Conservation (phyloP, 2,888 invertebrate species). For the Protonemura montana region DNA sequence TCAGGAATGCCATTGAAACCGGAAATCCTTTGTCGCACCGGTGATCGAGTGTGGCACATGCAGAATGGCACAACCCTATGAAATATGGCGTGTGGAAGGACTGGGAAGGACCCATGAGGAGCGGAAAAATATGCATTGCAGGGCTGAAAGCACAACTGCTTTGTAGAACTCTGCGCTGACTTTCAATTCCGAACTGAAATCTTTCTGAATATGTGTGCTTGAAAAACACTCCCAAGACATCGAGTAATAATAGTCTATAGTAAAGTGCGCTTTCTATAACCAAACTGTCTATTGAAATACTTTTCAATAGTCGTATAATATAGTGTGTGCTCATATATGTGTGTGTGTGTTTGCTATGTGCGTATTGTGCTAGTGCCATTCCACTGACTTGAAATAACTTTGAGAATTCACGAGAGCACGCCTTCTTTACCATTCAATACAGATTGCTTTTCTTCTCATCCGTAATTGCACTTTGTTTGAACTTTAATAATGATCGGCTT, state of each 20-base stretch:
- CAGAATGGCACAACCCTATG: not conserved
- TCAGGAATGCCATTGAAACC: constrained; percentile 13
- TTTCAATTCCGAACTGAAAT: not conserved
- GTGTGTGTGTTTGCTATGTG: no score
- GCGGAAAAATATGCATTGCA: not conserved
- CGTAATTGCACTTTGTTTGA: constrained; percentile 7
- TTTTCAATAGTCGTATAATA: not conserved
- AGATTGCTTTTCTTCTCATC: not conserved
- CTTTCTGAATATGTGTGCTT: not conserved
- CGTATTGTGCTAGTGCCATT: not conserved
- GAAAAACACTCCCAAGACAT: constrained; percentile 7
- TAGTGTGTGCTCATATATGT: no score
- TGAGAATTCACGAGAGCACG: not conserved
- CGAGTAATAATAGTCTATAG: constrained; percentile 22
- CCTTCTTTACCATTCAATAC: not conserved
- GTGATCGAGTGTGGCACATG: constrained; percentile 18
- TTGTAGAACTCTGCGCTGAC: constrained; percentile 9
- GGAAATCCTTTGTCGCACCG: constrained; percentile 23
- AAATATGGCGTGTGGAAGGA: not conserved
- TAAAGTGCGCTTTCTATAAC: constrained; percentile 16
- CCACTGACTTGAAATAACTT: not conserved
- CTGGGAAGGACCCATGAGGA: not conserved
- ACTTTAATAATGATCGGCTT: not conserved
- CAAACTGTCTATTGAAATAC: constrained; percentile 15
- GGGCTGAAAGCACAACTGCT: not conserved